phyloP scores from a whole-genome alignment of 2,113 vertebrate species.

The Carollia perspicillata region DNA sequence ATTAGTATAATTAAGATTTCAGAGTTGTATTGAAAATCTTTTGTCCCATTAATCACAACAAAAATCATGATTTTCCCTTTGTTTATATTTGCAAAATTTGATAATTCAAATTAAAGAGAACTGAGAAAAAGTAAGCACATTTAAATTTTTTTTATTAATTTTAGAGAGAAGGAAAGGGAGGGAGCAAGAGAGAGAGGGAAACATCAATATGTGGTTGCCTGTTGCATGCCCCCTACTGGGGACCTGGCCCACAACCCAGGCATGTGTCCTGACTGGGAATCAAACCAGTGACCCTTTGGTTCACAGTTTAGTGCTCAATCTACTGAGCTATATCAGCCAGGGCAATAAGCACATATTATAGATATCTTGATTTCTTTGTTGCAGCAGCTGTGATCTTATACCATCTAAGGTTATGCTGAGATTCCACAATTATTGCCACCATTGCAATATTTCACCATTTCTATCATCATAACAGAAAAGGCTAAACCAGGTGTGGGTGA shows the following conservation, averaged over 20 bases:
- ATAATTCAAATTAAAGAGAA: conserved; percentile 74
- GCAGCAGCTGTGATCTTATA: not conserved
- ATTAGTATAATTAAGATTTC: conserved; percentile 83
- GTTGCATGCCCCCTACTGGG: too few species aligned
- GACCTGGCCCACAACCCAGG: too few species aligned
- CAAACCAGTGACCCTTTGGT: too few species aligned
- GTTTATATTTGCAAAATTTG: conserved; percentile 79
- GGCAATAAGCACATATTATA: not conserved
- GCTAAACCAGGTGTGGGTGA: not conserved
- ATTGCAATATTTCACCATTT: not conserved
- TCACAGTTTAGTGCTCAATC: too few species aligned
- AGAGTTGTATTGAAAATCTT: conserved; percentile 79
- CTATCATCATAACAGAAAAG: not conserved
- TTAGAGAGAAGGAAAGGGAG: too few species aligned
- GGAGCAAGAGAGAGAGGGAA: too few species aligned
- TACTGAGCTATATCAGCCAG: too few species aligned
- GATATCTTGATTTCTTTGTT: not conserved
- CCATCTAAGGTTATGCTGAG: not conserved
- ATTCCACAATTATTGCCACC: not conserved
- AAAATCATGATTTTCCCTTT: conserved; percentile 46
- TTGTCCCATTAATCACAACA: conserved; percentile 81
- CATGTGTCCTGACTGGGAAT: too few species aligned
- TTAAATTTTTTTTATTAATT: too few species aligned
- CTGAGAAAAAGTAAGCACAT: not conserved
- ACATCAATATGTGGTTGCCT: too few species aligned